Evolutionary conservation across 2,797 vertebrate species (phyloP).

Genomic region (Champsocephalus gunnari): DNA sequence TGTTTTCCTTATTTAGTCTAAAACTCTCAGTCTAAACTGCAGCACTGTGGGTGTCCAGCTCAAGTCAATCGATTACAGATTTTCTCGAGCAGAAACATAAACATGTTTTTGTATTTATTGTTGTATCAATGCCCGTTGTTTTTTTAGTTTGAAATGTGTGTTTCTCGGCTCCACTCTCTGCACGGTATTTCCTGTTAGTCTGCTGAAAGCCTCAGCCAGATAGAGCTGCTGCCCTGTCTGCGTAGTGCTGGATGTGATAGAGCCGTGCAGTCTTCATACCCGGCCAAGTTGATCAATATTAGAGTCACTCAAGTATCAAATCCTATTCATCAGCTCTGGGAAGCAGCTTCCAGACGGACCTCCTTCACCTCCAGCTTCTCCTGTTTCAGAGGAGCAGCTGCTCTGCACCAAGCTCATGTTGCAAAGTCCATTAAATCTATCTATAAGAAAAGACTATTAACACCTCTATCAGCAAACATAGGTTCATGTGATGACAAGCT

Average conservation of each 20-base stretch:
- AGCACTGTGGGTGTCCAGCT: too few relatives aligned
- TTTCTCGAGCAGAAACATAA: too few relatives aligned
- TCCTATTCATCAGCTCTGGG: conserved; percentile 70
- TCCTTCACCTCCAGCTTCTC: conserved; percentile 72
- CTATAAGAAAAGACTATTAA: conserved; percentile 21
- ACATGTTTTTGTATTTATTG: too few relatives aligned
- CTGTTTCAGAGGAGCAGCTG: conserved; percentile 75
- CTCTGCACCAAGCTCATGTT: conserved; percentile 43
- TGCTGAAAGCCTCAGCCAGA: neutral
- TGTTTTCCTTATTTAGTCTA: too few relatives aligned
- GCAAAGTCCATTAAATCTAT: conserved; percentile 45
- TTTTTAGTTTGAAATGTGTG: too few relatives aligned
- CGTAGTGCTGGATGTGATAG: conserved; percentile 9
- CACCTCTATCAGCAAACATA: conserved; percentile 48
- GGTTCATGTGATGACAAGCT: neutral
- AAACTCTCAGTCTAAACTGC: too few relatives aligned
- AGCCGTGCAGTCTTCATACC: conserved; percentile 46
- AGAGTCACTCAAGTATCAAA: conserved; percentile 73
- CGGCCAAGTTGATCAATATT: conserved; percentile 64
- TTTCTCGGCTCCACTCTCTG: too few relatives aligned
- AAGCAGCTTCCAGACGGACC: conserved; percentile 72
- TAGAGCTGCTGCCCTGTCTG: neutral
- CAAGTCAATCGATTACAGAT: too few relatives aligned
- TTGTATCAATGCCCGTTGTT: too few relatives aligned
- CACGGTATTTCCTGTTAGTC: neutral